These are phyloP conservation scores for Diplogasteroides magnus DNA, from an alignment of 1,140 invertebrate species.

Conservation along the genomic window DNA sequence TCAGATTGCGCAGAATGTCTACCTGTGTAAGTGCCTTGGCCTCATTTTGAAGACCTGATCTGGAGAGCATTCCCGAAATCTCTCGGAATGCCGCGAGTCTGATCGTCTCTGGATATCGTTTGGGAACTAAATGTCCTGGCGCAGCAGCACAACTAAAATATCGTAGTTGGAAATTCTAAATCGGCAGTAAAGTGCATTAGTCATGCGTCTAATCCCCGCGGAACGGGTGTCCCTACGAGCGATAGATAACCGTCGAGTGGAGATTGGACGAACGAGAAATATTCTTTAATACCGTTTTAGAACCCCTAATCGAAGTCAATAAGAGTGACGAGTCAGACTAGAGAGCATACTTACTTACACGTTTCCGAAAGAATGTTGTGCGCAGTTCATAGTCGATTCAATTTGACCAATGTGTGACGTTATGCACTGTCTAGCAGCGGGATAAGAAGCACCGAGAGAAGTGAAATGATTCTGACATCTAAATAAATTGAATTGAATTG, in stretches of 20 bases:
- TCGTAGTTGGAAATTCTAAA: too few species aligned
- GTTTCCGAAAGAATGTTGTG: conserved; percentile 14
- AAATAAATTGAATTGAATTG: too few species aligned
- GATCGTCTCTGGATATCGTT: conserved; percentile 33
- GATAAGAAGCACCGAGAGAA: conserved; percentile 25
- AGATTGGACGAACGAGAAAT: too few species aligned
- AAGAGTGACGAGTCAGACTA: neutral
- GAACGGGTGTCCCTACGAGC: too few species aligned
- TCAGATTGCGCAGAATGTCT: neutral
- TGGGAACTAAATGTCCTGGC: conserved; percentile 19
- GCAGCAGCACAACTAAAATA: conserved; percentile 28
- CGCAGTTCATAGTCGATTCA: conserved; percentile 19
- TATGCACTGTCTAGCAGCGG: conserved; percentile 22
- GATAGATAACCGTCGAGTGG: too few species aligned
- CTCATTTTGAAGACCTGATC: too few species aligned
- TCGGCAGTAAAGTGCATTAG: too few species aligned
- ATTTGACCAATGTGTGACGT: conserved; percentile 17
- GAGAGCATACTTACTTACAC: conserved; percentile 1
- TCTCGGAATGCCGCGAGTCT: too few species aligned
- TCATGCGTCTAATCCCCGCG: too few species aligned
- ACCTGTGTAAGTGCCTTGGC: too few species aligned
- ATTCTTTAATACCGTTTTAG: too few species aligned
- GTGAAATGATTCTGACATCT: conserved; percentile 24
- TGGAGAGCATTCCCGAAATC: conserved; percentile 20
- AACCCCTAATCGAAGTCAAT: too few species aligned